Base-by-base conservation (phyloP, 2,888 invertebrate species). In the Rhagium mordax region DNA sequence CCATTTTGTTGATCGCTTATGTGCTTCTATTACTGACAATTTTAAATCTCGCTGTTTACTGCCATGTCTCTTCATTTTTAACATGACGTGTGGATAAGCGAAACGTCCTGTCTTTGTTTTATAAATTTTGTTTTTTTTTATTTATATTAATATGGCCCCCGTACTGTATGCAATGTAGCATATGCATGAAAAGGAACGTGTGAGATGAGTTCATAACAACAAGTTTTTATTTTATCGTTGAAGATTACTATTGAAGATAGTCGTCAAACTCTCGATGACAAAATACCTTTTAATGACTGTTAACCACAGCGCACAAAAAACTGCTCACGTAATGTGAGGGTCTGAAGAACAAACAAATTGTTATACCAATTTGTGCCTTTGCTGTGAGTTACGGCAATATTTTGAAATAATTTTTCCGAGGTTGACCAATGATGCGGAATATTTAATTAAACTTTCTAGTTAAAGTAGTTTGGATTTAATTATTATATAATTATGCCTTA, bases 341-440 rank as follows among this genome's bases (percentile, higher is more conserved):
- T 57, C 15, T 55, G 41, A 64, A 67, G 55, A 65, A 53, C 65
- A 53, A 53, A 65, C 51, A 53, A 65, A 65, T 51, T 51, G 47
- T 67, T 67, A 21, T 21, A 57, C 16, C 41, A 47, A 55, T 57
- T 65, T 67, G 18, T 67, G 57, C 21, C 47, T 67, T 67, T 47
- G 47, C 67, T 51, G 15, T 67, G 67, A 67, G 47, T 67, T 67
- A 70, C 49, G 20, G 47, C 51, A 72, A 62, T 65, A 70, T 78
- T 80, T 80, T 76, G 80, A 77, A 78, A 80, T 53, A 59, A 66
- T 64, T 41, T 67, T 67, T 78, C 64, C 74, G 76, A 78, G 80
- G 74, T 78, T 80, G 80, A 72, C 77, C 76, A 74, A 77, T 78
- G 78, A 73, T 76, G 80, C 78, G 78, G 72, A 75, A 77, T 78